Conservation (phyloP, 2,797 vertebrate genomes). For the Acomys russatus region DNA sequence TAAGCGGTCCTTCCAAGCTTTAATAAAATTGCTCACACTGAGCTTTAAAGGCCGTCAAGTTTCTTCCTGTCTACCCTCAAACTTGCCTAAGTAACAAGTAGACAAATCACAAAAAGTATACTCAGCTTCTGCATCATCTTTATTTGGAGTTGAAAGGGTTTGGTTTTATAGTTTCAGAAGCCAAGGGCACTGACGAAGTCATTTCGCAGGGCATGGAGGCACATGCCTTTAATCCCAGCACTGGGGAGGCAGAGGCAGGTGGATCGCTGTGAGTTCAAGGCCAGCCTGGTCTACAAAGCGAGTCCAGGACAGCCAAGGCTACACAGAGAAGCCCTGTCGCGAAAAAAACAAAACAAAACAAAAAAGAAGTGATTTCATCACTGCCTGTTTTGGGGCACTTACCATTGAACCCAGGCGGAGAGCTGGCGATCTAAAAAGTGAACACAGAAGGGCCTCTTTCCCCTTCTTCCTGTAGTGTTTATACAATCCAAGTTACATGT, state of each 20-base stretch:
- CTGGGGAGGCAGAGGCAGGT: too few relatives aligned
- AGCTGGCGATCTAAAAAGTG: constrained; percentile 78
- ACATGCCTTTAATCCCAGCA: too few relatives aligned
- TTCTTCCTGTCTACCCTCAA: neutral
- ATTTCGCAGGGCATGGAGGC: neutral
- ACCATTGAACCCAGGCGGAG: constrained; percentile 67
- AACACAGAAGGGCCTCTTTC: constrained; percentile 75
- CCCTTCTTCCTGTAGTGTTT: constrained; percentile 75
- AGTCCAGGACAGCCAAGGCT: too few relatives aligned
- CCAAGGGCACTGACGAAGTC: constrained; percentile 65
- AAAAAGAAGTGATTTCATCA: constrained; percentile 53
- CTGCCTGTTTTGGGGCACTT: constrained; percentile 65
- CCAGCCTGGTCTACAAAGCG: too few relatives aligned
- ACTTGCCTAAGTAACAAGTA: constrained; percentile 29
- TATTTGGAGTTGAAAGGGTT: constrained; percentile 60
- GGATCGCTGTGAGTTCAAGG: too few relatives aligned
- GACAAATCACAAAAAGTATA: constrained; percentile 49
- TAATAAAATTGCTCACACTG: constrained; percentile 61
- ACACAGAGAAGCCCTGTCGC: too few relatives aligned
- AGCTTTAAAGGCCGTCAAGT: constrained; percentile 44
- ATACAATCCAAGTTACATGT: constrained; percentile 75
- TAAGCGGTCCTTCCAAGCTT: constrained; percentile 37
- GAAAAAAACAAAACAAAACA: too few relatives aligned
- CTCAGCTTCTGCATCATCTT: constrained; percentile 55
- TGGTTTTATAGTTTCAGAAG: constrained; percentile 69